Base-by-base conservation (phyloP, 1,140 invertebrate species). In the Neodiprion fabricii region DNA sequence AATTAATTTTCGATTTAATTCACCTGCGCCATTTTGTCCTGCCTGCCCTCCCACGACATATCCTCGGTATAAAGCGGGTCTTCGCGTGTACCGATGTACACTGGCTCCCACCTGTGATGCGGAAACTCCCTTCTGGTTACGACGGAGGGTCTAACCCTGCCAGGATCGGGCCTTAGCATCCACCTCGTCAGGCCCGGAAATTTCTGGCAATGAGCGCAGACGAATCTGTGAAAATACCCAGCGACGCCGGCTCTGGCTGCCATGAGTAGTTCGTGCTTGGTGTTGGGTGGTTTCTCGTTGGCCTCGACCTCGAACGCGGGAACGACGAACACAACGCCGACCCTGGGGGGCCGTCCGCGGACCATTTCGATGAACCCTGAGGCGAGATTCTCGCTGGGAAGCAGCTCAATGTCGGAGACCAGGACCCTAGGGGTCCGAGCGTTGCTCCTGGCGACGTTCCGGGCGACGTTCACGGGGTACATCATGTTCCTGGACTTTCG, bases 11-110 rank as follows among this genome's bases (percentile, higher is more conserved):
- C 47, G 73, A 48, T 73, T 66, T 71, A 61, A 68, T 50, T 53
- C 61, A 95, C 95, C 91, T 96, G 95, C 68, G 92, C 92, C 95
- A 96, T 96, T 90, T 96, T 96, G 81, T 96, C 95, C 78, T 95
- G 93, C 67, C 91, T 90, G 14, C 95, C 95, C 85, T 96, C 95
- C 95, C 95, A 96, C 3, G 93, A 93, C 73, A 96, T 90, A 65
- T 90, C 85, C 83, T 96, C 95, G 76, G 93, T 94, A 85, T 96
- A 96, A 78, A 94, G 90, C 0, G 95, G 95, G 81, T 96, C 95
- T 66, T 91, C 88, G 77, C 93, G 92, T 0, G 94, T 95, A 4
- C 95, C 95, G 76, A 96, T 96, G 83, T 94, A 96, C 53, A 96
- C 90, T 0, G 95, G 95, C 83, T 96, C 95, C 95, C 95, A 96